A percentile compares a stretch with the other conserved stretches of the same genome.
Evolutionary conservation across 2,888 invertebrate genomes (phyloP).

Genomic region (Dromius quadrimaculatus): DNA sequence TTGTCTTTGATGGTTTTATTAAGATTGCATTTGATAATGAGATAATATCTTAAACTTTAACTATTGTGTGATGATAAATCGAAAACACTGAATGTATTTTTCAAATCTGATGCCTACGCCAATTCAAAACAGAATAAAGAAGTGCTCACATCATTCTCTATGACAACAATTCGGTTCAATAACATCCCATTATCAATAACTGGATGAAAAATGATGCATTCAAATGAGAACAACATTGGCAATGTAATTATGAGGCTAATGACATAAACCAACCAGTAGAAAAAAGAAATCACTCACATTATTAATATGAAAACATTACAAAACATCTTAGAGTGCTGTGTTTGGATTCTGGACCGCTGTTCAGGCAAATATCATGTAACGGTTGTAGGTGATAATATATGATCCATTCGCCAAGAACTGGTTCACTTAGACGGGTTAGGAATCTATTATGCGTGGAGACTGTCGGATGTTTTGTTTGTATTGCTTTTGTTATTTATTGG

Average conservation of each 20-base stretch:
- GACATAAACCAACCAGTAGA: slow-evolving; percentile 24
- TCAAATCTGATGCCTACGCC: too few species aligned
- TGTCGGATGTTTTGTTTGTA: too few species aligned
- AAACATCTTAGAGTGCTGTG: slow-evolving; percentile 27
- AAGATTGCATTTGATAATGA: too few species aligned
- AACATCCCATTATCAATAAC: not conserved
- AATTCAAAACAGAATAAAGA: too few species aligned
- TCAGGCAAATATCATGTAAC: slow-evolving; percentile 25
- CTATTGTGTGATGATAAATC: too few species aligned
- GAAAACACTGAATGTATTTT: too few species aligned
- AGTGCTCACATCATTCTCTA: too few species aligned
- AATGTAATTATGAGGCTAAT: slow-evolving; percentile 33
- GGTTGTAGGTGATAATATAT: slow-evolving; percentile 36
- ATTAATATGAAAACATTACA: slow-evolving; percentile 38
- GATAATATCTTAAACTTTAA: too few species aligned
- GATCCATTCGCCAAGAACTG: slow-evolving; percentile 21
- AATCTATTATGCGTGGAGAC: slow-evolving; percentile 32
- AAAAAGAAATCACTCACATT: slow-evolving; percentile 37
- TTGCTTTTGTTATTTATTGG: too few species aligned
- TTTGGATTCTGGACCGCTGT: too few species aligned
- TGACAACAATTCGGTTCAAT: too few species aligned
- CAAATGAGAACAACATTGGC: slow-evolving; percentile 34
- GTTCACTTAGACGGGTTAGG: slow-evolving; percentile 11
- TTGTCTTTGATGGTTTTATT: too few species aligned
- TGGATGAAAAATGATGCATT: slow-evolving; percentile 29